Conservation (phyloP, 2,113 vertebrate genomes). For the Vidua macroura region DNA sequence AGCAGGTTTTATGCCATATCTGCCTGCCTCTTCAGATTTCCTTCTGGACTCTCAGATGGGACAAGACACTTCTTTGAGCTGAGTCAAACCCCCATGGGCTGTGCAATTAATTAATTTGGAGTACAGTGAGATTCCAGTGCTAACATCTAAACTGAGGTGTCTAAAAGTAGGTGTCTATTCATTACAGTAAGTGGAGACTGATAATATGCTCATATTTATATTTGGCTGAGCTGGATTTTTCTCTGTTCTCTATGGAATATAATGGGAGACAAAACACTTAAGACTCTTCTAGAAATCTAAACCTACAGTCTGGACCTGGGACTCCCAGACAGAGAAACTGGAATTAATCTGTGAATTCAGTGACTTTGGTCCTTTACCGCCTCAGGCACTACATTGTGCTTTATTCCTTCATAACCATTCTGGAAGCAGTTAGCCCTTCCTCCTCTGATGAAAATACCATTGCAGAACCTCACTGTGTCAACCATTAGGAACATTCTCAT, state of each 20-base stretch:
- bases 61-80: background rate
- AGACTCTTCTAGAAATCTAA: background rate
- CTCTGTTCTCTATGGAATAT: background rate
- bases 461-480: background rate
- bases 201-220: background rate
- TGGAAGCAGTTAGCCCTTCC: background rate
- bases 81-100: background rate
- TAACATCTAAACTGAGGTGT: background rate
- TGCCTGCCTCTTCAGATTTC: background rate
- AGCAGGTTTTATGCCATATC: background rate
- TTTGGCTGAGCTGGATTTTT: background rate
- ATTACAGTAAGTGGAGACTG: background rate
- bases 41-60: background rate
- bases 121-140: background rate
- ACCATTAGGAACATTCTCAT: background rate
- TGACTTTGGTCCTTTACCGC: background rate
- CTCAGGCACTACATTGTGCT: accelerated
- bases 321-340: background rate
- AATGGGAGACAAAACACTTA: background rate
- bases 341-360: background rate
- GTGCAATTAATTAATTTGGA: background rate
- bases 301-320: background rate
- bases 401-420: background rate
- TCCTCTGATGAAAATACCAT: background rate
- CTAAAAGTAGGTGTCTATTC: background rate